phyloP scores from a whole-genome alignment of 2,888 invertebrate genomes.

The Ichneumoninae sp. region DNA sequence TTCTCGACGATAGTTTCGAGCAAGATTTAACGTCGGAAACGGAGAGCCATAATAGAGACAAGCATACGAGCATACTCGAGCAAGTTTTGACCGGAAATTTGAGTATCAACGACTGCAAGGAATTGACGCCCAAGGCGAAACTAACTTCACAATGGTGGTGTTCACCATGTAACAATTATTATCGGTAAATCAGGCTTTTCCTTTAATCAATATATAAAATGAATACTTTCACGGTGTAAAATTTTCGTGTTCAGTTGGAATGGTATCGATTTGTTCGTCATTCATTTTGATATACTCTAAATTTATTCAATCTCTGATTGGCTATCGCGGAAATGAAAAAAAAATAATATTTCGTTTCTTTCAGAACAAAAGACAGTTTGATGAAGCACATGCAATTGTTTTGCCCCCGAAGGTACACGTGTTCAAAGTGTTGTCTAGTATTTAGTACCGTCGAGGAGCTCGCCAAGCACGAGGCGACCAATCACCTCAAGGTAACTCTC shows the following conservation, averaged over 20 bases:
- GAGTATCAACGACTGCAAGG: constrained; percentile 77
- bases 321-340: not conserved
- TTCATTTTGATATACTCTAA: not conserved
- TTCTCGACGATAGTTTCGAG: constrained; percentile 47
- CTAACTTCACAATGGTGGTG: constrained; percentile 79
- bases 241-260: not conserved
- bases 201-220: not conserved
- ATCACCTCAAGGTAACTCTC: constrained; percentile 76
- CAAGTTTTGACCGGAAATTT: constrained; percentile 78
- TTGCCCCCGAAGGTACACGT: constrained; percentile 77
- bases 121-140: constrained; percentile 70
- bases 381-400: constrained; percentile 77
- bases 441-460: constrained; percentile 77
- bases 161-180: constrained; percentile 80
- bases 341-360: constrained; percentile 36
- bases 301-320: not conserved
- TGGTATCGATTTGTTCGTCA: not conserved
- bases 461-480: constrained; percentile 78
- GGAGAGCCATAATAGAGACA: constrained; percentile 67
- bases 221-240: not conserved
- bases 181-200: constrained; percentile 71
- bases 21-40: constrained; percentile 45
- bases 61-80: constrained; percentile 78
- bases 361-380: constrained; percentile 76
- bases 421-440: constrained; percentile 76